Evolutionary conservation across 2,797 vertebrate species (phyloP).

Genomic region (Distichodus sexfasciatus): DNA sequence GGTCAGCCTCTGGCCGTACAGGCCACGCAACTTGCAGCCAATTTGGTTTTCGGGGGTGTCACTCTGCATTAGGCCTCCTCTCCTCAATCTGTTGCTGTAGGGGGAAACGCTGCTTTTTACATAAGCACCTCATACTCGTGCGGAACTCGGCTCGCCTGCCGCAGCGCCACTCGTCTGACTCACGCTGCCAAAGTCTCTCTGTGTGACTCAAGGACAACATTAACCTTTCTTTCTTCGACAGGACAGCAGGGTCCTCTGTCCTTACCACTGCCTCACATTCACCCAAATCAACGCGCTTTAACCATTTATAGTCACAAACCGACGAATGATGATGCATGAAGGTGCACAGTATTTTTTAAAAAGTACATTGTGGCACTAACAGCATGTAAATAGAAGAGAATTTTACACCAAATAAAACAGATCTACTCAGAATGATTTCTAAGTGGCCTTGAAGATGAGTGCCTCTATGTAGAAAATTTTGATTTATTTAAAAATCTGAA

Average conservation of each 20-base stretch:
- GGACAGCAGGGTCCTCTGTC: background rate
- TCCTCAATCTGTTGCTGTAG: constrained; percentile 55
- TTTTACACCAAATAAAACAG: no score
- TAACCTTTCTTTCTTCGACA: constrained; percentile 43
- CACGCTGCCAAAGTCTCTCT: constrained; percentile 24
- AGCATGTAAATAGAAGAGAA: no score
- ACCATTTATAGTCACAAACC: no score
- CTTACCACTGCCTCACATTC: background rate
- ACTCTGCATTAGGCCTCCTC: constrained; percentile 61
- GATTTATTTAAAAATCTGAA: no score
- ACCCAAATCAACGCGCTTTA: no score
- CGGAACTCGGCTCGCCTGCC: constrained; percentile 24
- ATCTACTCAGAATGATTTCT: no score
- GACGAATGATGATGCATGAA: no score
- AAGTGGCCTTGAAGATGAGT: no score
- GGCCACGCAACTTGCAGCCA: constrained; percentile 48
- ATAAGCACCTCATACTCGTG: constrained; percentile 55
- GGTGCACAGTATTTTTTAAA: no score
- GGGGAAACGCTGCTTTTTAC: constrained; percentile 61
- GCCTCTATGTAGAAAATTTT: no score
- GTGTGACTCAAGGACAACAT: constrained; percentile 43
- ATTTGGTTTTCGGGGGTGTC: constrained; percentile 60
- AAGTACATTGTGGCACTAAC: no score
- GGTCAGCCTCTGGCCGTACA: constrained; percentile 17
- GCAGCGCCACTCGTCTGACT: constrained; percentile 37